Base-by-base conservation (phyloP, 2,113 vertebrate species). In the Poeciliopsis turrubarensis region DNA sequence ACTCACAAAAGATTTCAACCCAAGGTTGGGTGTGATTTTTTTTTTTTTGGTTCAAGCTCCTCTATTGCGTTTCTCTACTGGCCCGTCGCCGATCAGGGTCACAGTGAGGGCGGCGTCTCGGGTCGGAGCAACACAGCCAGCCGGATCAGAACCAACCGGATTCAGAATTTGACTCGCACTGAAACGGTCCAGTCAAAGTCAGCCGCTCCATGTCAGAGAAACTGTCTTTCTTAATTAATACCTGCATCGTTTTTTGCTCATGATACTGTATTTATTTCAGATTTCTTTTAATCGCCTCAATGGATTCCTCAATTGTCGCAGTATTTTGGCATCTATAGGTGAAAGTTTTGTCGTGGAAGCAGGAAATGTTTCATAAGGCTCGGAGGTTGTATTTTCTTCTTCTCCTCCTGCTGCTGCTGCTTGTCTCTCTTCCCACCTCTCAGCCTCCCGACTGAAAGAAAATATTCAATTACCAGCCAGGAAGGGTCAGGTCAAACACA, bases 401-500 rank as follows among this genome's bases (percentile, higher is more conserved):
- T 41, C 65, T 67, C 72, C 30, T 65, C 17, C 34, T 19, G 68
- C 68, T 72, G 68, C 68, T 72, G 29, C 29, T 29, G 61, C 31
- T 70, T 63, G 29, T 61, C 51, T 60, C 26, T 10, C 60, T 60
- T 31, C 64, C 60, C 57, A 44, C 65, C 67, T 44, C 60, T 32
- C 74, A 65, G 65, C 65, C 78, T 68, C 77, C 81, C 68, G 27
- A 83, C 87, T 88, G 74, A 92, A 54, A 57, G 25, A 44, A 57
- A 91, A 92, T 91, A 92, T 94, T 94, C 90, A 91, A 92, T 94
- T 95, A 88, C 86, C 29, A 74, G 25, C 68, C 27, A 72, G 85
- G 73, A 91, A 85, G 63, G 89, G 89, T 93, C 92, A 93, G 85
- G 92, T 91, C 91, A 93, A 86, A 90, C 90, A 90, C 87, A 91